A percentile compares a stretch with the other conserved stretches of the same genome.
Evolutionary conservation across 2,888 invertebrate species (phyloP).

Genomic region (Leucozona laternaria): DNA sequence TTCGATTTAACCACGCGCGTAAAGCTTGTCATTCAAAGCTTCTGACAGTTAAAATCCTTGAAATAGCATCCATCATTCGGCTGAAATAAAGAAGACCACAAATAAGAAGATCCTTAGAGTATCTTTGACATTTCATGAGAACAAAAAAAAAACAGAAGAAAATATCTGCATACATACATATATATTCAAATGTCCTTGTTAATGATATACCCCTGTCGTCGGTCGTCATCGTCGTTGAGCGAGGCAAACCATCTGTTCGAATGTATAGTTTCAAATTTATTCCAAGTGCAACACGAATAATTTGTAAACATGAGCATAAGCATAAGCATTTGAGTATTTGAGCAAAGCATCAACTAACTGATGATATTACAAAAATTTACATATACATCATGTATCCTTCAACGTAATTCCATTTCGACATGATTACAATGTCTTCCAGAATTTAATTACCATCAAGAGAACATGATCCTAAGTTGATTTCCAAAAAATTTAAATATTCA

Average conservation of each 20-base stretch:
- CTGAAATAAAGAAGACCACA: slow-evolving; percentile 32
- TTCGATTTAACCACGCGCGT: slow-evolving; percentile 21
- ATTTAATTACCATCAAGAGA: slow-evolving; percentile 56
- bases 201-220: slow-evolving; percentile 23
- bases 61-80: slow-evolving; percentile 42
- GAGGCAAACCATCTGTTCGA: slow-evolving; percentile 34
- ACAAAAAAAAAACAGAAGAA: not conserved
- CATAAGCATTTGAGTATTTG: too few species aligned
- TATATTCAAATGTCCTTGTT: slow-evolving; percentile 29
- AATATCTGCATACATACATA: too few species aligned
- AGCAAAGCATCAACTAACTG: slow-evolving; percentile 17
- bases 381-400: slow-evolving; percentile 52
- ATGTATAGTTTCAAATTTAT: slow-evolving; percentile 38
- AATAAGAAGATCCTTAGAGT: slow-evolving; percentile 19
- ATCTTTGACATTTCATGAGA: slow-evolving; percentile 27
- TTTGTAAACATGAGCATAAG: slow-evolving; percentile 36
- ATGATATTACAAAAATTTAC: slow-evolving; percentile 54
- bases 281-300: slow-evolving; percentile 54
- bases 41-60: slow-evolving; percentile 47
- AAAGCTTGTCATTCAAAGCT: slow-evolving; percentile 49
- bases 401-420: slow-evolving; percentile 57
- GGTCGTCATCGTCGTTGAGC: slow-evolving; percentile 2
- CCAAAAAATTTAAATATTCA: slow-evolving; percentile 56
- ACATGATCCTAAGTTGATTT: slow-evolving; percentile 40
- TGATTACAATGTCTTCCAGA: slow-evolving; percentile 60